Percentiles rank a stretch among this genome's conserved stretches.
These are phyloP conservation scores for Enteromius mattozi DNA, from an alignment of 2,797 vertebrate species.

Conservation along the genomic window DNA sequence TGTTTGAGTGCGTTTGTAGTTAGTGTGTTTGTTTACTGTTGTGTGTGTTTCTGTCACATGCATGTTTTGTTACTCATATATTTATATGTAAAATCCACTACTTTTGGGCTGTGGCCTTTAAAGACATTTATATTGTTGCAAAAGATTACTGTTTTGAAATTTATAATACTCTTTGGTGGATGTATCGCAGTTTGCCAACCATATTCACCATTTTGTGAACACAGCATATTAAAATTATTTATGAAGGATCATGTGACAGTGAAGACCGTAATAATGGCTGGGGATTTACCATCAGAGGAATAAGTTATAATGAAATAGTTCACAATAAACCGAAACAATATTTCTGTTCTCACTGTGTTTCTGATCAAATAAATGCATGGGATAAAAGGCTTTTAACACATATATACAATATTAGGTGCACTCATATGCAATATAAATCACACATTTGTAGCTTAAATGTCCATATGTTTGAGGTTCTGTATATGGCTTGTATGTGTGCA, in stretches of 20 bases:
- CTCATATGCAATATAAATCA: not conserved
- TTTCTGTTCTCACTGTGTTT: not conserved
- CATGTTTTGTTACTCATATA: not conserved
- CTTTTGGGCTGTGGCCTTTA: not conserved
- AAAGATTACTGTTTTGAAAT: not conserved
- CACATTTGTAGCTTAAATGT: not conserved
- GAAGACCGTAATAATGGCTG: not conserved
- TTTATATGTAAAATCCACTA: not conserved
- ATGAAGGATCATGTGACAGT: conserved; percentile 1
- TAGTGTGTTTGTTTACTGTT: conserved; percentile 27
- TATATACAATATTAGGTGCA: not conserved
- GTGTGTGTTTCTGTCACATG: conserved; percentile 24
- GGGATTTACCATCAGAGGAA: not conserved
- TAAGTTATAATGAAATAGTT: not conserved
- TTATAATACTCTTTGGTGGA: too few species aligned
- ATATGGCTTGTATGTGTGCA: not conserved
- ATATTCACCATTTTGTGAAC: not conserved
- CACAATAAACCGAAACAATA: not conserved
- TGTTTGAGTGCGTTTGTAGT: conserved; percentile 20
- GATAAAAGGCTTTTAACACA: not conserved
- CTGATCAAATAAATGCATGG: not conserved
- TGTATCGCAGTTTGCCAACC: not conserved
- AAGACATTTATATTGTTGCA: not conserved
- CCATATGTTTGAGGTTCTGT: not conserved
- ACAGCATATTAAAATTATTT: not conserved